Conservation (phyloP, 2,888 invertebrate genomes). For the Drosophila quasianomalipes region DNA sequence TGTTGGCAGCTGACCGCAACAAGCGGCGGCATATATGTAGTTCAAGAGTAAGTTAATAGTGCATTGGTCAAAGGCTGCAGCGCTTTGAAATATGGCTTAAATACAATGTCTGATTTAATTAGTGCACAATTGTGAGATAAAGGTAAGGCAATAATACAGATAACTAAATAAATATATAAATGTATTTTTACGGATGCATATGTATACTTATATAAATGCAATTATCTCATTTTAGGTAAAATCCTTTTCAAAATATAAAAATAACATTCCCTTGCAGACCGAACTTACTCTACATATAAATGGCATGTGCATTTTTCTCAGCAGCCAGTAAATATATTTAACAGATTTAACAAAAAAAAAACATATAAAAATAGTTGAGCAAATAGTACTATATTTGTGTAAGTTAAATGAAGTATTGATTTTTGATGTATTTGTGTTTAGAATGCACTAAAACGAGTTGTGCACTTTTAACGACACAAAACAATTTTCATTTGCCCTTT, state of each 20-base stretch:
- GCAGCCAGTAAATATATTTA: not conserved
- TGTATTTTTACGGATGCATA: not conserved
- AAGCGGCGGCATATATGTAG: conserved; percentile 3
- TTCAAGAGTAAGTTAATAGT: conserved; percentile 34
- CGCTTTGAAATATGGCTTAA: not conserved
- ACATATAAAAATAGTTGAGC: not conserved
- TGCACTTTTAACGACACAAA: not conserved
- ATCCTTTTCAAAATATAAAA: not conserved
- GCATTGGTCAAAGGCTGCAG: conserved; percentile 39
- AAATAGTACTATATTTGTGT: not conserved
- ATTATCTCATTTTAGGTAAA: not conserved
- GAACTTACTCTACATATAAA: not conserved
- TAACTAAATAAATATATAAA: not conserved
- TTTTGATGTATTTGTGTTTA: not conserved
- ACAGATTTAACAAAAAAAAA: not conserved
- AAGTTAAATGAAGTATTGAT: not conserved
- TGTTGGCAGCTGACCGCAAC: conserved; percentile 19
- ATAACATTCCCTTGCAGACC: not conserved
- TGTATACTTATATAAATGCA: not conserved
- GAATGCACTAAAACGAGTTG: not conserved
- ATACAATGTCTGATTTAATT: conserved; percentile 27
- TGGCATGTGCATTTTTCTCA: not conserved
- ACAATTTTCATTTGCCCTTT: not conserved
- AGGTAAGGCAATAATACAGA: not conserved
- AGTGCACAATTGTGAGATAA: not conserved